Evolutionary conservation across 2,797 vertebrate species (phyloP), one percentile per base, ranked within the genome.

Genomic region (Falco novaeseelandiae): DNA sequence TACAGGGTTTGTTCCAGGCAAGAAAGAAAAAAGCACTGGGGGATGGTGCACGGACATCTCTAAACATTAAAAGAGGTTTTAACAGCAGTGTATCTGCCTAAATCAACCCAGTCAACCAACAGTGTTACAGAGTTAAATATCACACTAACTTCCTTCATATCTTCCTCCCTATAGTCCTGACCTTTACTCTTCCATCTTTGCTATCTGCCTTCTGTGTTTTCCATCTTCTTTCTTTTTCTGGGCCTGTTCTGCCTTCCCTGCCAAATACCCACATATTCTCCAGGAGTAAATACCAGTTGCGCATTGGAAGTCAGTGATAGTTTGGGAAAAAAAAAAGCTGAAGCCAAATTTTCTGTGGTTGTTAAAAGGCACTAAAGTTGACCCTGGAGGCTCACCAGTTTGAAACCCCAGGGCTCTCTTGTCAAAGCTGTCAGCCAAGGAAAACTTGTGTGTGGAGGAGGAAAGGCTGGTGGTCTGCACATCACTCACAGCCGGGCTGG

Each of bases 111-210:
- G 57, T 46, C 48, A 90, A 19, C 29, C 90, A 83, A 42, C 10
- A 69, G 18, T 15, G 20, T 74, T 82, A 57, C 34, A 27, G 49
- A 91, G 65, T 59, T 93, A 95, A 95, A 95, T 91, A 91, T 62
- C 72, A 81, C 48, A 55, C 5, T 40, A 69, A 40, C 19, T 55
- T 89, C 34, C 30, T 55, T 86, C 62, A 23, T 69, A 55, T 72
- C 42, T 79, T 76, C 25, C 22, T 94, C 62, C 80, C 82, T 79
- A 10, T 2, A 5, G 55, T 86, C 44, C 46, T 95, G 87, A 91
- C 62, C 52, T 95, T 94, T 90, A 70, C 22, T 93, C 21, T 77
- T 90, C 54, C n/a, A 26, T 62, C 58, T 69, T 17, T 89, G 66
- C 55, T 69, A 76, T 34, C 38, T 70, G 22, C 30, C 12, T 90